Conservation (phyloP, 2,888 invertebrate genomes). For the Allacma fusca region DNA sequence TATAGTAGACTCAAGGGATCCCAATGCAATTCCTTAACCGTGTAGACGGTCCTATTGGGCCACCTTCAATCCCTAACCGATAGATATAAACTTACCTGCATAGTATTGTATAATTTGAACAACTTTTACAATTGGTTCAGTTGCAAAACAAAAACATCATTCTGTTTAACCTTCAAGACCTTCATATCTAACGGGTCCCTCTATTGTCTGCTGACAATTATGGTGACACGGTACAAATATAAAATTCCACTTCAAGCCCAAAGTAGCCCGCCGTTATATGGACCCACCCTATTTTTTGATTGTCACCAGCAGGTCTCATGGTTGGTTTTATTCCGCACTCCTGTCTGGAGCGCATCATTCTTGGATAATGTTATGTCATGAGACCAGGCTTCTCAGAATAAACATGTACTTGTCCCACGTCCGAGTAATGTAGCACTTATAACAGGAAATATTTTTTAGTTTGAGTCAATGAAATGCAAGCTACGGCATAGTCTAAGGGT, state of each 20-base stretch:
- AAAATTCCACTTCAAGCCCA: conserved; percentile 19
- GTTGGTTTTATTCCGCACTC: conserved; percentile 5
- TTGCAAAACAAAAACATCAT: conserved; percentile 54
- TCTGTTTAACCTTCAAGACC: conserved; percentile 56
- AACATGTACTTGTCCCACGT: background rate
- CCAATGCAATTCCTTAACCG: background rate
- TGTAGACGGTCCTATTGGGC: conserved; percentile 14
- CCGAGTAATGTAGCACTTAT: no score
- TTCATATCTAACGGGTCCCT: conserved; percentile 52
- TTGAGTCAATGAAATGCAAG: background rate
- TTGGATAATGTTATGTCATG: conserved; percentile 4
- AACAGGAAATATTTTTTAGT: background rate
- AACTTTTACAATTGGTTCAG: conserved; percentile 19
- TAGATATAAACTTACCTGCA: conserved; percentile 6
- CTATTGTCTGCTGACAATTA: conserved; percentile 44
- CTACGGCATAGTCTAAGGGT: background rate
- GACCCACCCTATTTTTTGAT: conserved; percentile 17
- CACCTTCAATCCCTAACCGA: background rate
- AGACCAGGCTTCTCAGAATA: background rate
- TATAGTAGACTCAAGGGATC: background rate
- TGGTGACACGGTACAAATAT: conserved; percentile 47
- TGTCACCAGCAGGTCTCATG: conserved; percentile 14
- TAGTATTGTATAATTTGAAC: conserved; percentile 34
- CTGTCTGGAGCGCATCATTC: background rate
- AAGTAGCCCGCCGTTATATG: conserved; percentile 29